These are phyloP conservation scores for Pogonognathellus flavescens DNA, from an alignment of 1,140 invertebrate species.

Conservation along the genomic window DNA sequence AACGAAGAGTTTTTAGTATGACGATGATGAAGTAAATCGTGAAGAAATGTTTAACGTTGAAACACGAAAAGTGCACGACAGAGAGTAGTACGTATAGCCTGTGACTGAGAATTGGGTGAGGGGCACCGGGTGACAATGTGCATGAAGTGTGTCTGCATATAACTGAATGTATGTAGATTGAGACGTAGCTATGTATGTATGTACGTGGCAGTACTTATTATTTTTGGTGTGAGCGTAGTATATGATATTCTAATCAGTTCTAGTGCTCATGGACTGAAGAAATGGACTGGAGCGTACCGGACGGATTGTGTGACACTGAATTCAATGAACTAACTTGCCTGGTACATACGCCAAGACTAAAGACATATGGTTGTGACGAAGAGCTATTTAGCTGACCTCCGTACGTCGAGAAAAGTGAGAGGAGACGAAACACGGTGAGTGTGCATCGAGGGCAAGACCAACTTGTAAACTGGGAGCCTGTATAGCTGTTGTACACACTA, in stretches of 20 bases:
- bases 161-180: not conserved
- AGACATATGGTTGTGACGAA: conserved; percentile 26
- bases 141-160: not conserved
- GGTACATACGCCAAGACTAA: not conserved
- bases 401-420: conserved; percentile 15
- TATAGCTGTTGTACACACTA: conserved; percentile 44
- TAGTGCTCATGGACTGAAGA: too few relatives aligned
- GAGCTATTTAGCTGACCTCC: conserved; percentile 44
- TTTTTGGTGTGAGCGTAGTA: too few relatives aligned
- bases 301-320: not conserved
- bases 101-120: not conserved
- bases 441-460: conserved; percentile 64
- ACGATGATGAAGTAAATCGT: not conserved
- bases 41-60: too few relatives aligned
- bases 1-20: too few relatives aligned
- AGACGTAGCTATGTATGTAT: too few relatives aligned
- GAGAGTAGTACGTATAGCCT: not conserved
- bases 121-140: conserved; percentile 3
- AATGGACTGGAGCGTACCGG: too few relatives aligned
- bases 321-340: not conserved
- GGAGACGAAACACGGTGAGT: conserved; percentile 50
- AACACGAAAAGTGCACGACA: not conserved
- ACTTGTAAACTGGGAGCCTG: conserved; percentile 64
- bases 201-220: too few relatives aligned
- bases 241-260: too few relatives aligned